These are phyloP conservation scores for Hestina assimilis DNA, from an alignment of 1,140 invertebrate species.

Conservation along the genomic window DNA sequence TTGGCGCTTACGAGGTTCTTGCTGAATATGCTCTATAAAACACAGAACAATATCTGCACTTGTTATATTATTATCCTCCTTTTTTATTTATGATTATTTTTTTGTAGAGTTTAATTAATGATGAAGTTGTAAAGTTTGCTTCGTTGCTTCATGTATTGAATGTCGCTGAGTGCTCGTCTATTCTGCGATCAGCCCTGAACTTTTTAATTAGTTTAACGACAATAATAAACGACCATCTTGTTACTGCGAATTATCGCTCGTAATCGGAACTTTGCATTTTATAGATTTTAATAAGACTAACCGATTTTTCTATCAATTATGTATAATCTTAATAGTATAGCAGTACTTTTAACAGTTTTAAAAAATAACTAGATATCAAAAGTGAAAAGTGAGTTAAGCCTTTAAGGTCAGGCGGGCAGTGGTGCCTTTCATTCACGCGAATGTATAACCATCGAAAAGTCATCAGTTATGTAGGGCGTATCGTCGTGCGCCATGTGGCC, in stretches of 20 bases:
- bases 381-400: slow-evolving; percentile 10
- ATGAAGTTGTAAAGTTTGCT: slow-evolving; percentile 20
- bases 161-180: slow-evolving; percentile 36
- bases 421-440: slow-evolving; percentile 32
- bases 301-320: too few relatives aligned
- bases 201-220: slow-evolving; percentile 70
- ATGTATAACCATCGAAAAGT: slow-evolving; percentile 74
- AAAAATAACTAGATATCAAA: neutral
- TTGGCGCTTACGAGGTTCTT: too few relatives aligned
- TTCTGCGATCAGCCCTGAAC: slow-evolving; percentile 46
- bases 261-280: slow-evolving; percentile 1
- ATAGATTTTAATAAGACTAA: neutral
- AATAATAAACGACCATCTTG: slow-evolving; percentile 55
- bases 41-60: too few relatives aligned
- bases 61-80: too few relatives aligned
- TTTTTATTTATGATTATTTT: neutral
- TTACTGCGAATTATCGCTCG: slow-evolving; percentile 38
- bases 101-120: slow-evolving; percentile 2
- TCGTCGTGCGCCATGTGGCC: slow-evolving; percentile 68
- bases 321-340: neutral
- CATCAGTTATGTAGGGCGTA: slow-evolving; percentile 73
- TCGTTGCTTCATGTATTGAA: slow-evolving; percentile 32
- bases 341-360: neutral
- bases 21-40: too few relatives aligned
- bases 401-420: slow-evolving; percentile 21